Percentiles rank a stretch among this genome's conserved stretches.
Evolutionary conservation across 2,113 vertebrate genomes (phyloP).

Genomic region (Danionella cerebrum): DNA sequence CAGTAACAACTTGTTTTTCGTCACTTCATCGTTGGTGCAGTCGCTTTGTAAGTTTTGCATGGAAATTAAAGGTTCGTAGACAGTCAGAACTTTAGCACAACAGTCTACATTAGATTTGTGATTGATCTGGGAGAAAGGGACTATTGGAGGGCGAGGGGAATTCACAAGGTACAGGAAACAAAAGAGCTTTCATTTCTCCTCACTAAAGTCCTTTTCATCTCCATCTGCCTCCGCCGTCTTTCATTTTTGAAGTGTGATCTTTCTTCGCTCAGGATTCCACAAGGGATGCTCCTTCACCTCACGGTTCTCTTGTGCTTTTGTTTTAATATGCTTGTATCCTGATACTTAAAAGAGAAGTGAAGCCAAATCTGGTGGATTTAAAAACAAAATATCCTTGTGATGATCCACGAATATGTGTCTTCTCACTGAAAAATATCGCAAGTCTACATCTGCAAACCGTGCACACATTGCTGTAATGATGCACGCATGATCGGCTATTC

Average conservation of each 20-base stretch:
- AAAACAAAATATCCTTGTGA: background rate
- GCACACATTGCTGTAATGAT: background rate
- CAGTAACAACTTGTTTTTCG: too few relatives aligned
- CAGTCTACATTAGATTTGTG: slow-evolving; percentile 30
- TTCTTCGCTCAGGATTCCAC: background rate
- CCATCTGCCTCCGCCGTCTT: background rate
- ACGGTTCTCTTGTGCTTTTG: background rate
- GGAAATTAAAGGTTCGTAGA: slow-evolving; percentile 21
- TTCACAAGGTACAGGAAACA: background rate
- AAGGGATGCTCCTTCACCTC: background rate
- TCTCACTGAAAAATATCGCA: too few relatives aligned
- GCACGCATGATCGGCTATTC: background rate
- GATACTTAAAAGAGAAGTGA: background rate
- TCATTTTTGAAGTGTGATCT: slow-evolving; percentile 2
- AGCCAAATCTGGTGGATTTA: background rate
- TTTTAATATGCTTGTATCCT: slow-evolving; percentile 8
- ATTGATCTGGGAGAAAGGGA: slow-evolving; percentile 38
- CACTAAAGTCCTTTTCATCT: background rate
- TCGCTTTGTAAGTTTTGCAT: too few relatives aligned
- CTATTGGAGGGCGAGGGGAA: background rate
- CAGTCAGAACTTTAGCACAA: slow-evolving; percentile 12
- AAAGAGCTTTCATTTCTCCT: slow-evolving; percentile 1
- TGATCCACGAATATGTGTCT: background rate
- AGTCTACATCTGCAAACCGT: background rate
- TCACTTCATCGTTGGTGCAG: too few relatives aligned